These are phyloP conservation scores for Elephantulus edwardii DNA, from an alignment of 2,113 vertebrate genomes.

Conservation along the genomic window DNA sequence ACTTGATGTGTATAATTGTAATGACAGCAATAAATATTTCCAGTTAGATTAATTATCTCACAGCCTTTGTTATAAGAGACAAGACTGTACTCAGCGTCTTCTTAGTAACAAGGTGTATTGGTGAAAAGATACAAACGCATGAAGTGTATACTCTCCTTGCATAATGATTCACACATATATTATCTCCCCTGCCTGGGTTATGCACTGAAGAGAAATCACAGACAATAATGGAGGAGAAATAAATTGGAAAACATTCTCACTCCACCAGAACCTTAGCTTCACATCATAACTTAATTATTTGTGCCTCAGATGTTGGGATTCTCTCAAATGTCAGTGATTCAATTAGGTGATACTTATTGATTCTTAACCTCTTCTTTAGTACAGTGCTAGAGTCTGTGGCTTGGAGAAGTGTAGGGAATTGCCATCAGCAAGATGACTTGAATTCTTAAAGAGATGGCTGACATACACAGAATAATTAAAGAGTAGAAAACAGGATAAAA, in stretches of 20 bases:
- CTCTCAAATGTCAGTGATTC: slow-evolving; percentile 71
- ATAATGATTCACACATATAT: neutral
- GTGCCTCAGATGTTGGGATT: slow-evolving; percentile 59
- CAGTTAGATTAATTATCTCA: slow-evolving; percentile 44
- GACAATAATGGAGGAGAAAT: slow-evolving; percentile 14
- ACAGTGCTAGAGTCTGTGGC: neutral
- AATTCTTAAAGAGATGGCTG: neutral
- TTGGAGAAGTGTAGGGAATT: neutral
- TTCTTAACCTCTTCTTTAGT: slow-evolving; percentile 25
- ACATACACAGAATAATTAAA: neutral
- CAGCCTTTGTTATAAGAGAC: neutral
- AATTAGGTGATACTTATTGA: slow-evolving; percentile 49
- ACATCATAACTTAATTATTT: slow-evolving; percentile 56
- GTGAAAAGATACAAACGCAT: neutral
- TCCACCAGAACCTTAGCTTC: slow-evolving; percentile 41
- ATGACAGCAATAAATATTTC: neutral
- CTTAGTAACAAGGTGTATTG: neutral
- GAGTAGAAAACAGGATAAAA: neutral
- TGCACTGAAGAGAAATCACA: neutral
- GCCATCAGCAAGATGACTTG: neutral
- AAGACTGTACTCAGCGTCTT: neutral
- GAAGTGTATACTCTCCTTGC: neutral
- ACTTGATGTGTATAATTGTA: slow-evolving; percentile 15
- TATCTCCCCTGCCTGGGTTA: neutral
- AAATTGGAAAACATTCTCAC: slow-evolving; percentile 42